phyloP scores from a whole-genome alignment of 2,888 invertebrate genomes.

The Agrotis clavis region DNA sequence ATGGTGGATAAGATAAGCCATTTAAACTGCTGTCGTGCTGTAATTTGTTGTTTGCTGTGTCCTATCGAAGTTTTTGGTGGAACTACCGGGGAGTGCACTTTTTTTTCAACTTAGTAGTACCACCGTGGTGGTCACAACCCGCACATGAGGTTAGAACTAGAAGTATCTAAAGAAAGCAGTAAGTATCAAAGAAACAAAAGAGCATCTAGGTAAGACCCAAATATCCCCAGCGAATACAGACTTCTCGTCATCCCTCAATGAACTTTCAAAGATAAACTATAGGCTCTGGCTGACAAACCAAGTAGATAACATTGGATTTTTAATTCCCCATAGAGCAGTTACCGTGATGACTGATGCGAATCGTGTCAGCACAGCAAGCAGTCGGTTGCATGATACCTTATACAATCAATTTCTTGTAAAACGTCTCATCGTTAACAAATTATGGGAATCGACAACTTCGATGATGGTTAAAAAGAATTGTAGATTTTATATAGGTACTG shows the following conservation, averaged over 20 bases:
- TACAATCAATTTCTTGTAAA: constrained; percentile 36
- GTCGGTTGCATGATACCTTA: constrained; percentile 28
- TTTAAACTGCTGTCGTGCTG: too few relatives aligned
- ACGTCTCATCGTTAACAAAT: not conserved
- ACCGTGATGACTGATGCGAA: constrained; percentile 24
- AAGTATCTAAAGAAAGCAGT: too few relatives aligned
- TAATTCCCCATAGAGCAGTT: not conserved
- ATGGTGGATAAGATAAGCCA: too few relatives aligned
- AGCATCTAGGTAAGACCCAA: not conserved
- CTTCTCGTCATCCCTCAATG: not conserved
- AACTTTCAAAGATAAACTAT: not conserved
- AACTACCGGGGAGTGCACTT: too few relatives aligned
- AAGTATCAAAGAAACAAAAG: not conserved
- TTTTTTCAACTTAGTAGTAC: too few relatives aligned
- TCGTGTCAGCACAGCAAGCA: constrained; percentile 17
- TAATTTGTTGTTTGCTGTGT: too few relatives aligned
- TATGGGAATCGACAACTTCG: constrained; percentile 28
- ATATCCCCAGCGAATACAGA: not conserved
- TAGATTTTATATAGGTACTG: not conserved
- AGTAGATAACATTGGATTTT: not conserved
- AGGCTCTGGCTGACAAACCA: not conserved
- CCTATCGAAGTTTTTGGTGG: too few relatives aligned
- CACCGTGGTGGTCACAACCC: too few relatives aligned
- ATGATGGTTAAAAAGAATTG: not conserved
- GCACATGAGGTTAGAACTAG: too few relatives aligned